A percentile compares a stretch with the other conserved stretches of the same genome.
These are phyloP conservation scores for Odontesthes bonariensis DNA, from an alignment of 2,113 vertebrate species.

Conservation along the genomic window DNA sequence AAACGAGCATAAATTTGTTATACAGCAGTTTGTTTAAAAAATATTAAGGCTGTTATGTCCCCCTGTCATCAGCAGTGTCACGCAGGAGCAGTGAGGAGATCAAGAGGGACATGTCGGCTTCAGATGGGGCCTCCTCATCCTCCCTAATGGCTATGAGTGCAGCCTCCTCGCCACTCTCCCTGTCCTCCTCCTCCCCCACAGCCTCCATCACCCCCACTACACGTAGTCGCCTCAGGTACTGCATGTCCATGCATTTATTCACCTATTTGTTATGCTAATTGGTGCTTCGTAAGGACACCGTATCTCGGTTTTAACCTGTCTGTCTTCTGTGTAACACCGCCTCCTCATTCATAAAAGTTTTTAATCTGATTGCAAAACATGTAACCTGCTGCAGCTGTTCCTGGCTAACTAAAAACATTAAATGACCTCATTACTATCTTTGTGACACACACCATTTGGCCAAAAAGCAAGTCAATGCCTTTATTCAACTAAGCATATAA, in stretches of 20 bases:
- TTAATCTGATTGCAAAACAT: background rate
- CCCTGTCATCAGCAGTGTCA: constrained; percentile 81
- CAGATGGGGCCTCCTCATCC: constrained; percentile 87
- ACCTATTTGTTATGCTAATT: background rate
- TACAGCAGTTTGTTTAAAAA: background rate
- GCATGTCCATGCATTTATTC: background rate
- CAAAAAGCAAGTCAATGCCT: too few relatives aligned
- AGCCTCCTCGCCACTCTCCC: constrained; percentile 89
- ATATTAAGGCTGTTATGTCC: background rate
- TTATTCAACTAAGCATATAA: background rate
- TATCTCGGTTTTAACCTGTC: background rate
- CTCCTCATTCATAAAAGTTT: background rate
- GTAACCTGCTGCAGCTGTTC: background rate
- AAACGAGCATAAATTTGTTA: background rate
- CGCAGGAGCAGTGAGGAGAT: constrained; percentile 94
- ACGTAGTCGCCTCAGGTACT: constrained; percentile 92
- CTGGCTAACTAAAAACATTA: constrained; percentile 6
- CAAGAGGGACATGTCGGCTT: constrained; percentile 88
- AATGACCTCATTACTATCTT: background rate
- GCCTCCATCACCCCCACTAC: constrained; percentile 94
- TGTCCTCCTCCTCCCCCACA: constrained; percentile 91
- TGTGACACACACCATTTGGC: background rate
- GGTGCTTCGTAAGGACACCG: too few relatives aligned
- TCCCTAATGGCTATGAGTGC: constrained; percentile 91
- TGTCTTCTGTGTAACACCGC: background rate